Evolutionary conservation across 1,140 invertebrate species (phyloP), one percentile per base, ranked within the genome.

Genomic region (Batillaria attramentaria): DNA sequence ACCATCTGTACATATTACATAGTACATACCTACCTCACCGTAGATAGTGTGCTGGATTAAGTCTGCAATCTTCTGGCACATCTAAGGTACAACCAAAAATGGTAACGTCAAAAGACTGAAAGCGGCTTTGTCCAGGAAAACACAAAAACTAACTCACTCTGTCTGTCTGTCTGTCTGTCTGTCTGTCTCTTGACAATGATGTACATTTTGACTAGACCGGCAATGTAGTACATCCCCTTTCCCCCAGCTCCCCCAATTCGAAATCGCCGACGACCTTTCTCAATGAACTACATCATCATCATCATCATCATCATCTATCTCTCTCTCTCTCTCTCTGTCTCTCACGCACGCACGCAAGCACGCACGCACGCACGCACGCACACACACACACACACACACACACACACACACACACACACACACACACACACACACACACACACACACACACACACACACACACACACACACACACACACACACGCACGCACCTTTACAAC

Each of bases 21-120:
- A n/a, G n/a, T n/a, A n/a, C n/a, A 33, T 66, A 66, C 66, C 42
- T 6, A 69, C 66, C 66, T 69, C 66, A 5, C 66, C 66, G 20
- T 69, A 69, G 37, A 69, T 5, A 0, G 66, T 69, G 37, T 69
- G 35, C 20, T 69, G 66, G 3, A 69, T 5, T 4, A 5, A 41
- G 66, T 41, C 66, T 5, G 66, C 66, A 16, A 69, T 69, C 8
- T 41, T 24, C 28, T 69, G 35, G 28, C 66, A 69, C 66, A 69
- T 20, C 66, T 69, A 41, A n/a, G 18, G 42, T 1, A 42, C 10
- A 20, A 35, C 6, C 1, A 0, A 0, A 66, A 31, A 66, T 18
- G 0, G 62, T 1, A 66, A 35, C 39, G 0, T 2, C 33, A 16
- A 0, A 37, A 33, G 24, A n/a, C n/a, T n/a, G 57, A 60, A 60